Evolutionary conservation across 2,797 vertebrate genomes (phyloP), one percentile per base, ranked within the genome.

Genomic region (Alectoris magna): DNA sequence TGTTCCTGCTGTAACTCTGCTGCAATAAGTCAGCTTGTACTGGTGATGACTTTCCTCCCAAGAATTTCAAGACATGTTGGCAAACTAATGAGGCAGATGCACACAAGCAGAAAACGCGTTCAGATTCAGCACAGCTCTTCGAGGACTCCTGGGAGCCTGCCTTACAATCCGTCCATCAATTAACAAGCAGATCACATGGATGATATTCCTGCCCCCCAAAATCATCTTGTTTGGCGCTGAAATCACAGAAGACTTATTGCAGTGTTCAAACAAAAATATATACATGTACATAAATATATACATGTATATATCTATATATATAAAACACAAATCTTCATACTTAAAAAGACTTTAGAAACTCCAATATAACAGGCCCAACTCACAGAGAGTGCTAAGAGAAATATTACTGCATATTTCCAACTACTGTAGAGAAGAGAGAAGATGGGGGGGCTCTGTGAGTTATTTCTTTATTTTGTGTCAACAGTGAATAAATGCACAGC

Each of bases 111-210:
- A 83, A 83, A 84, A 80, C 22, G 6, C 3, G 19, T 34, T 29
- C 64, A 90, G 58, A 72, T 63, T 80, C 72, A 78, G 29, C 24
- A 23, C 22, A 55, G 29, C 46, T 82, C 53, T 88, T 74, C 63
- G 15, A 62, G 15, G 34, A 23, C n/a, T 81, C 73, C 36, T 67
- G 73, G 69, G 70, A 90, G 39, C 22, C 21, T 27, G 16, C 18
- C 17, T 43, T 60, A 80, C 59, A 80, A 87, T 70, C 43, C 34
- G 13, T 26, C 29, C 15, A 36, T 46, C 41, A 62, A 66, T 66
- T 59, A 75, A 38, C 6, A 64, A 60, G 36, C 16, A 59, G 55
- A 80, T 34, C 2, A 0, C 76, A 55, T 12, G 44, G 31, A 53
- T 76, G 39, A 46, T 64, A 76, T 26, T 77, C 24, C 60, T 60